These are phyloP conservation scores for Aproaerema taeniolella DNA, from an alignment of 2,888 invertebrate species.

Conservation along the genomic window DNA sequence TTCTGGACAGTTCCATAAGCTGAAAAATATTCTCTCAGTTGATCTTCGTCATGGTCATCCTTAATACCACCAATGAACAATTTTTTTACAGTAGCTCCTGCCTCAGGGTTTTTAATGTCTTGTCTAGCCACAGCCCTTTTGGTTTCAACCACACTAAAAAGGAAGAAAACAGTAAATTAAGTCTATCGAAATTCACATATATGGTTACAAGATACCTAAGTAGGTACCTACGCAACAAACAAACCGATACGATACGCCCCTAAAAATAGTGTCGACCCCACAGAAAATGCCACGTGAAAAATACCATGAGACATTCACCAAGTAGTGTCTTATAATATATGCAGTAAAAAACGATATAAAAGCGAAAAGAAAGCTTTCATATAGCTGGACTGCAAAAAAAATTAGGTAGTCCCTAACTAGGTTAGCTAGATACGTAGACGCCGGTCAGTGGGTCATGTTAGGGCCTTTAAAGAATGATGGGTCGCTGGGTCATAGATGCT, in stretches of 20 bases:
- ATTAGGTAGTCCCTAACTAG: too few species aligned
- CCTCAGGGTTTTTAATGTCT: slow-evolving; percentile 94
- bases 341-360: slow-evolving; percentile 70
- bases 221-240: too few species aligned
- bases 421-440: too few species aligned
- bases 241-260: too few species aligned
- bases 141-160: slow-evolving; percentile 90
- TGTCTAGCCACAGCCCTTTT: slow-evolving; percentile 97
- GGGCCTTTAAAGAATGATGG: too few species aligned
- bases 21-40: slow-evolving; percentile 89
- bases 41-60: slow-evolving; percentile 95
- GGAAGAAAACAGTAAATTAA: not conserved
- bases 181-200: too few species aligned
- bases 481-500: too few species aligned
- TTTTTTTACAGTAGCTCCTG: slow-evolving; percentile 95
- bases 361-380: slow-evolving; percentile 43
- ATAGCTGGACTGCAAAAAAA: slow-evolving; percentile 63
- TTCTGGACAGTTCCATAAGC: slow-evolving; percentile 89
- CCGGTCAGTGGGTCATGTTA: too few species aligned
- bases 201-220: not conserved
- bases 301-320: slow-evolving; percentile 61
- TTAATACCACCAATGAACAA: slow-evolving; percentile 96
- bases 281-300: slow-evolving; percentile 66
- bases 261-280: slow-evolving; percentile 53
- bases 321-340: slow-evolving; percentile 51